phyloP scores from a whole-genome alignment of 2,797 vertebrate species.

The Hapalemur alaotrensis region DNA sequence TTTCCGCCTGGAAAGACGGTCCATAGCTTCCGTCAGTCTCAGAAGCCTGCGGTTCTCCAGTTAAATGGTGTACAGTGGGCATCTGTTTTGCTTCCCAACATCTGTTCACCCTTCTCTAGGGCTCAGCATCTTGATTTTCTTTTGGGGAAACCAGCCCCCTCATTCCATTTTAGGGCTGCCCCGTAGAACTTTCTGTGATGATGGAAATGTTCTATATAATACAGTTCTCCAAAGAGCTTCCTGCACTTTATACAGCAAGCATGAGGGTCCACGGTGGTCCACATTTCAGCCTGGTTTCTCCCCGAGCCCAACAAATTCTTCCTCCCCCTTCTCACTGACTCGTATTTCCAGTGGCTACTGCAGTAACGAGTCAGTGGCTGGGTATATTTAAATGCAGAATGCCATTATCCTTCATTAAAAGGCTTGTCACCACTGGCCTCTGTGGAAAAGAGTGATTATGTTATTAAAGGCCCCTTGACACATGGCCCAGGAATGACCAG shows the following conservation, averaged over 20 bases:
- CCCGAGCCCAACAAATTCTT: not conserved
- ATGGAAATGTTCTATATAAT: not conserved
- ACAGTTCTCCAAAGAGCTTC: not conserved
- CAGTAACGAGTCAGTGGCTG: slow-evolving; percentile 42
- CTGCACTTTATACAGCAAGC: no score
- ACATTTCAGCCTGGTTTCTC: not conserved
- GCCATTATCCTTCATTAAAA: slow-evolving; percentile 57
- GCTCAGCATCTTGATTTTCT: not conserved
- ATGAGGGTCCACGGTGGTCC: not conserved
- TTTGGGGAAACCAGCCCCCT: not conserved
- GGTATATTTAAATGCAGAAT: slow-evolving; percentile 57
- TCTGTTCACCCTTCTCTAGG: not conserved
- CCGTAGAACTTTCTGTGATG: not conserved
- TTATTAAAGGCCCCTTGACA: not conserved
- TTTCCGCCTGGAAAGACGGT: not conserved
- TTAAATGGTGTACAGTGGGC: not conserved
- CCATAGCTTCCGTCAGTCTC: not conserved
- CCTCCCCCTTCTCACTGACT: slow-evolving; percentile 7
- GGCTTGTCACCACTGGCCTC: not conserved
- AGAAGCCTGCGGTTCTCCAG: not conserved
- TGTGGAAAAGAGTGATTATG: not conserved
- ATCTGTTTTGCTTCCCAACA: not conserved
- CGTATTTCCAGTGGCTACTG: not conserved
- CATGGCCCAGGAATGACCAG: not conserved
- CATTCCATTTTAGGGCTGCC: not conserved